Evolutionary conservation across 2,797 vertebrate species (phyloP), one percentile per base, ranked within the genome.

Genomic region (Sardinella longiceps): DNA sequence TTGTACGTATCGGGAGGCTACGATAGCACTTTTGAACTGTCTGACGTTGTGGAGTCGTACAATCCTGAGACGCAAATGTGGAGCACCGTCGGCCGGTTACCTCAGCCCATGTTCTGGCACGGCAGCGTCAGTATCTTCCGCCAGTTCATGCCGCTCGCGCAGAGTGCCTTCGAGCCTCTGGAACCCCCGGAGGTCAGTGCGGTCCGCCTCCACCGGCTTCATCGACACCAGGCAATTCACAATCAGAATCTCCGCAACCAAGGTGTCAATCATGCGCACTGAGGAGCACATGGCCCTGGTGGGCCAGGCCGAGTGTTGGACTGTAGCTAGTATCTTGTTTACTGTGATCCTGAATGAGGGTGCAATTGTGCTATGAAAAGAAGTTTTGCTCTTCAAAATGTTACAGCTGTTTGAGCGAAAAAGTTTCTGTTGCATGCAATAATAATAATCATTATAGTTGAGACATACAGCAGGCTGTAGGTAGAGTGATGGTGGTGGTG

Each of bases 41-140:
- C 98, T 0, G 97, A 98, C 0, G 96, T 98, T 84, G 96, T 99
- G 84, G 98, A 99, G 80, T 96, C 95, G 0, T 99, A 96, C 0
- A 96, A 99, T 84, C 97, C 97, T 0, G 91, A 93, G 88, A 89
- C 93, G 0, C 93, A 96, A 2, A 82, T 89, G 0, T 99, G 98
- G 98, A 94, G 92, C 0, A 83, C 93, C 0, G 95, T 96, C 0
- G 98, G 97, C 0, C 96, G 94, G 0, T 96, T 99, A 0, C 98
- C 98, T 0, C 98, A 99, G 92, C 97, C 98, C 53, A 99, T 97
- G 84, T 99, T 99, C 94, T 99, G 98, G 98, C 98, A 99, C 0
- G 97, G 98, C 93, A 99, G 97, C 0, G 98, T 99, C 93, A 99
- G 98, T 94, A 99, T 99, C 63, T 99, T 99, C 93, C 96, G 98